These are phyloP conservation scores for Tyria jacobaeae DNA, from an alignment of 2,888 invertebrate genomes.

Conservation along the genomic window DNA sequence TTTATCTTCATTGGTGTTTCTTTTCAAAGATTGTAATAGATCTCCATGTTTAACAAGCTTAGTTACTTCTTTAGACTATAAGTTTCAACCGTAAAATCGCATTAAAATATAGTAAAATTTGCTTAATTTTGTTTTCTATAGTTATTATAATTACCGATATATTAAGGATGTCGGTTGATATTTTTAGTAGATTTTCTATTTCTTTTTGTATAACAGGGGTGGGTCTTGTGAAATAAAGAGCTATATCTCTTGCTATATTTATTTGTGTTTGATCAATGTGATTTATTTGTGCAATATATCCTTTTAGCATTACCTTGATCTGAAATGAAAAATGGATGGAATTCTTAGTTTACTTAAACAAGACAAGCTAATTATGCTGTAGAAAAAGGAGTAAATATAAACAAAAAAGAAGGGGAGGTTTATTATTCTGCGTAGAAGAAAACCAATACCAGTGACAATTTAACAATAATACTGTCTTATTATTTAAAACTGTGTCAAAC, in stretches of 20 bases:
- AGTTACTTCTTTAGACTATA: not conserved
- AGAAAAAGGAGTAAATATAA: too few relatives aligned
- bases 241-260: not conserved
- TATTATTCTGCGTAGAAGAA: too few relatives aligned
- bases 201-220: not conserved
- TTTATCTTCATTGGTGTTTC: not conserved
- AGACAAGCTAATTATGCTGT: too few relatives aligned
- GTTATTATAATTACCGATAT: not conserved
- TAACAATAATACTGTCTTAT: too few relatives aligned
- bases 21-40: not conserved
- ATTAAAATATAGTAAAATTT: not conserved
- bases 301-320: slow-evolving; percentile 3
- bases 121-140: not conserved
- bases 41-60: not conserved
- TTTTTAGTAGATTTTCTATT: not conserved
- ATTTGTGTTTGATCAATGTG: not conserved
- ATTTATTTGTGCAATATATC: not conserved
- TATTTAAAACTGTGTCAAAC: too few relatives aligned
- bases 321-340: not conserved
- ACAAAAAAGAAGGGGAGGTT: too few relatives aligned
- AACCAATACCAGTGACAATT: too few relatives aligned
- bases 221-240: slow-evolving; percentile 9
- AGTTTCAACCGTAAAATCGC: not conserved
- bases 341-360: not conserved
- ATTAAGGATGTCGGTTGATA: too few relatives aligned